Base-by-base conservation (phyloP, 2,888 invertebrate species). In the Pheosia gnoma region DNA sequence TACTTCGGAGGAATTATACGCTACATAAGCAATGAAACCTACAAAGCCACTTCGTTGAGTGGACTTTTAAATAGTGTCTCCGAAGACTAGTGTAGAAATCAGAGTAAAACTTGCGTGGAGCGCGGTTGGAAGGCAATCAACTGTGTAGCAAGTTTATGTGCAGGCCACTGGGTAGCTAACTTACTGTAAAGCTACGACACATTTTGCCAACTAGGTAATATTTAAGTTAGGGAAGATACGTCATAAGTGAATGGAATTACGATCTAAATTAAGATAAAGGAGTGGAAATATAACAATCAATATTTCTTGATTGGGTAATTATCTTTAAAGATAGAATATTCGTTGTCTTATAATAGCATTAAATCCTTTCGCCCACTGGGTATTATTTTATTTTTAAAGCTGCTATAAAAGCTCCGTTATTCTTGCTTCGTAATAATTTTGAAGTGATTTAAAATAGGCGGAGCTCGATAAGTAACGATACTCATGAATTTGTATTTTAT, bases 91-190 rank as follows among this genome's bases (percentile, higher is more conserved):
- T 72, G 58, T 71, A 74, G 77, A 76, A 83, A 81, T 83, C 80
- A 81, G 72, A 72, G 71, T 74, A 60, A 68, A 81, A 84, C 77
- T 83, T 78, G 75, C 74, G 69, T 77, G 61, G 64, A 79, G 75
- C 75, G 82, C 68, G 83, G 82, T 83, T 68, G 77, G 76, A 71
- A 72, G 80, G 82, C 82, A 84, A 86, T 85, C 85, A 83, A 85
- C 80, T 86, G 83, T 78, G 78, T 77, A 71, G 76, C 76, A 77
- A 82, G 78, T 83, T 80, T 71, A 72, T 68, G 70, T 73, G 69
- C 73, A 67, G 62, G 62, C 75, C 77, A 78, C 70, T 74, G 74
- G 75, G 68, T 70, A 63, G 71, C 58, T 74, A 83, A 78, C 73
- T 74, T 64, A 57, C 58, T 66, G 2, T 25, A 25, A 67, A 65